Evolutionary conservation across 2,113 vertebrate genomes (phyloP), one percentile per base, ranked within the genome.

Genomic region (Siphamia tubifer): DNA sequence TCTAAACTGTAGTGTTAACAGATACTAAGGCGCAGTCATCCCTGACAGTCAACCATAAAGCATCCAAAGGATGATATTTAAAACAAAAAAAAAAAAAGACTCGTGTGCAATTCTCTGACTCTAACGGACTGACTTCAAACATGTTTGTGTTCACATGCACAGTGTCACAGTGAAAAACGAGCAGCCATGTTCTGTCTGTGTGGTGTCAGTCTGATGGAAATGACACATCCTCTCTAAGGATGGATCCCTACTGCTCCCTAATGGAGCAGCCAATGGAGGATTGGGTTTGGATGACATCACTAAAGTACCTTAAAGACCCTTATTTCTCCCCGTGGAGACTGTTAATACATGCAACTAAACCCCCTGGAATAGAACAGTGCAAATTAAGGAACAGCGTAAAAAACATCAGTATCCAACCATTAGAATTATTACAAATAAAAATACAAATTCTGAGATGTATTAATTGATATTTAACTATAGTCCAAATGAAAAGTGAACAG

Each of bases 201-300:
- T n/a, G 21, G 17, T 25, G 16, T 63, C 30, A 28, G 34, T 35
- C 21, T 24, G 23, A 0, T 60, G 39, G 43, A 56, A 27, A 11
- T 48, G 7, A 23, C 3, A n/a, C 34, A 30, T 38, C n/a, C n/a
- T 17, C 15, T 58, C 42, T 10, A 27, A 61, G 25, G 11, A 38
- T 31, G 55, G 34, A 25, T 67, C 25, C 4, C 19, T 32, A 15
- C 19, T n/a, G n/a, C n/a, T n/a, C n/a, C n/a, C n/a, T n/a, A n/a
- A n/a, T n/a, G n/a, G n/a, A n/a, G n/a, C n/a, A 55, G 35, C 36
- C 69, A 71, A 35, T 58, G 13, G 58, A 27, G 57, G 32, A 58
- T 53, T 57, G 17, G 25, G 13, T 42, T 35, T 30, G 24, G 39
- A 51, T 66, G 68, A 66, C 65, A 39, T 79, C 67, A 76, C 49